Conservation (phyloP, 2,888 invertebrate genomes). For the Apoda limacodes region DNA sequence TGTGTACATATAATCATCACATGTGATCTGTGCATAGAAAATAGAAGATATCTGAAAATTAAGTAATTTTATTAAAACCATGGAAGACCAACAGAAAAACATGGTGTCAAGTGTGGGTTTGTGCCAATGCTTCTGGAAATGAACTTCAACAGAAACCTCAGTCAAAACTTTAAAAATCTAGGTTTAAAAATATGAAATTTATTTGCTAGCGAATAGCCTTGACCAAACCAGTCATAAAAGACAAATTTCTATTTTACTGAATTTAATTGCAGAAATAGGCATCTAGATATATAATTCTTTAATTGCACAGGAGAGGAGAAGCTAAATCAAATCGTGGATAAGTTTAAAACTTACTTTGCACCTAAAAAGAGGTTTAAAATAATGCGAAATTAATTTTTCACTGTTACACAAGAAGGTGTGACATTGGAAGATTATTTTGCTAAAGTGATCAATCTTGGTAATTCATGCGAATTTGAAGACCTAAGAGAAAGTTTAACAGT, state of each 20-base stretch:
- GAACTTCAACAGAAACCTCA: neutral
- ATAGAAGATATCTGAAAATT: too few species aligned
- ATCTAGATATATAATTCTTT: constrained; percentile 13
- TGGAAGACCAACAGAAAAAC: neutral
- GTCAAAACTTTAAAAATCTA: neutral
- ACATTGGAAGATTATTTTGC: constrained; percentile 7
- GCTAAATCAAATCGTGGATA: constrained; percentile 2
- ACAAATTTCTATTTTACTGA: constrained; percentile 10
- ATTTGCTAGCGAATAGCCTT: constrained; percentile 6
- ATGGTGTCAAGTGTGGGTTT: neutral
- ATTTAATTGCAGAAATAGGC: constrained; percentile 8
- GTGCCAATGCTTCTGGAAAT: neutral
- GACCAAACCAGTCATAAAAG: constrained; percentile 8
- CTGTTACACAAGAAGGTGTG: constrained; percentile 8
- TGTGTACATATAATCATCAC: too few species aligned
- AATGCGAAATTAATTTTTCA: constrained; percentile 15
- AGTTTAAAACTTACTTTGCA: constrained; percentile 8
- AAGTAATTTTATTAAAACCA: neutral
- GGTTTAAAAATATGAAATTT: constrained; percentile 2
- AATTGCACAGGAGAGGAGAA: constrained; percentile 3
- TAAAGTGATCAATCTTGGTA: constrained; percentile 4
- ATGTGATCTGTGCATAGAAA: too few species aligned
- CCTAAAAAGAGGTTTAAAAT: constrained; percentile 10
- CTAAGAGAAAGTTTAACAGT: neutral
- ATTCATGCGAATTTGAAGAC: constrained; percentile 2